Evolutionary conservation across 2,797 vertebrate genomes (phyloP).

Genomic region (Sphenopsis melanotis): DNA sequence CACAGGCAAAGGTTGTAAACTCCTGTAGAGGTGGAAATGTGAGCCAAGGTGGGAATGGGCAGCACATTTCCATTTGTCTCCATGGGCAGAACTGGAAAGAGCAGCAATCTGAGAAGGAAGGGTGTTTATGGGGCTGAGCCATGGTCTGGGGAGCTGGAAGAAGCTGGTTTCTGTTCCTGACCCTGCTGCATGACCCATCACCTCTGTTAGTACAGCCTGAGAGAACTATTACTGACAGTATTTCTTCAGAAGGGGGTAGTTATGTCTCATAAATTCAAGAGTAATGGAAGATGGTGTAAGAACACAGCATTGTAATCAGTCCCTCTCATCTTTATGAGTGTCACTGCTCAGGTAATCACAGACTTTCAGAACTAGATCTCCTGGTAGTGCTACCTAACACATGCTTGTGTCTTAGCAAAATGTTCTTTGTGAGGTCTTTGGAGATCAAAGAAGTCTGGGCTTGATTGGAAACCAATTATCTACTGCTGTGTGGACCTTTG

Average conservation of each 20-base stretch:
- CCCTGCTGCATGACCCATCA: neutral
- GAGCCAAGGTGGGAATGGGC: neutral
- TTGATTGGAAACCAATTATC: constrained; percentile 59
- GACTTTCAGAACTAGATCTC: neutral
- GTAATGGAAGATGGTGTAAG: neutral
- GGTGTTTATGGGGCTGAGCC: rapidly evolving
- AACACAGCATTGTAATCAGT: neutral
- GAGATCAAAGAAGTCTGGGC: constrained; percentile 32
- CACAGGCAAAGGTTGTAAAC: neutral
- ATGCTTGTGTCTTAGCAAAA: neutral
- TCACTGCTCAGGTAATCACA: constrained; percentile 9
- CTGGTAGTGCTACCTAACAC: neutral
- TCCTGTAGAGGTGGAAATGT: neutral
- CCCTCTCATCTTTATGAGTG: neutral
- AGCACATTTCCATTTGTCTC: neutral
- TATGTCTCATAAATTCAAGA: neutral
- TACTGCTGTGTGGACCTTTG: constrained; percentile 9
- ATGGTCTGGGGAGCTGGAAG: neutral
- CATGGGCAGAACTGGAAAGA: neutral
- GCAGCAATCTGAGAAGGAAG: neutral
- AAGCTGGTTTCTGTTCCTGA: neutral
- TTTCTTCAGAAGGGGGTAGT: neutral
- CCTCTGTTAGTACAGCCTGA: neutral
- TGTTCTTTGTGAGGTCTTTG: neutral
- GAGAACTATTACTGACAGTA: neutral